Base-by-base conservation (phyloP, 2,113 vertebrate species). In the Pelecanoides urinatrix region DNA sequence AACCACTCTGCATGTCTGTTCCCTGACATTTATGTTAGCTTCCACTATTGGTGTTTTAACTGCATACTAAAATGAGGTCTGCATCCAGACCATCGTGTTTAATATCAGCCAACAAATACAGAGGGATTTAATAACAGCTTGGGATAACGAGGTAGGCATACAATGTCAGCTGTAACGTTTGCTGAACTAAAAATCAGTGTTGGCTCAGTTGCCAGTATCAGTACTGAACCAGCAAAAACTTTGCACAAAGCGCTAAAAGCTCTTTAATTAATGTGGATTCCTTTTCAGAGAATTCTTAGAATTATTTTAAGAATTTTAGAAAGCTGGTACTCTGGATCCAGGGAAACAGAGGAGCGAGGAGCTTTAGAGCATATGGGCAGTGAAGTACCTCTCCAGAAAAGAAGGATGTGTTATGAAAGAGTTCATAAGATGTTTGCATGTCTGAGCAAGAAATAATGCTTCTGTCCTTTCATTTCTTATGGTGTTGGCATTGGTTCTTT, bases 1-100 rank as follows among this genome's bases (percentile, higher is more conserved):
- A 21, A 8, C 19, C 10, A 3, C n/a, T 7, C 8, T 19, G 0
- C 4, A 0, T 9, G 15, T 29, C 59, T 3, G 40, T 59, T 34
- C 22, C 13, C 5, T 22, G 21, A 2, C 4, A 0, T 23, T 16
- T 21, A 5, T 3, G 3, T 30, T 40, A 10, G 11, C 42, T 62
- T 73, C 21, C 49, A 1, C 40, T 16, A 13, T 55, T 21, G 16
- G 13, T 40, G 52, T 34, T 81, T 59, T 45, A 62, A 25, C 19
- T 40, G 34, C 27, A 0, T 3, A 2, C 40, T 58, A 8, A 30
- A 29, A 6, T 3, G 29, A 52, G 42, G 10, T 10, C n/a, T 55
- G 76, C 1, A 1, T 49, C 56, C 65, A 27, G 21, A 62, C 32
- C 13, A 1, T 11, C 1, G 0, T 11, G 38, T 66, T 66, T 22